Base-by-base conservation (phyloP, 2,797 vertebrate genomes). In the Heterohyrax brucei region DNA sequence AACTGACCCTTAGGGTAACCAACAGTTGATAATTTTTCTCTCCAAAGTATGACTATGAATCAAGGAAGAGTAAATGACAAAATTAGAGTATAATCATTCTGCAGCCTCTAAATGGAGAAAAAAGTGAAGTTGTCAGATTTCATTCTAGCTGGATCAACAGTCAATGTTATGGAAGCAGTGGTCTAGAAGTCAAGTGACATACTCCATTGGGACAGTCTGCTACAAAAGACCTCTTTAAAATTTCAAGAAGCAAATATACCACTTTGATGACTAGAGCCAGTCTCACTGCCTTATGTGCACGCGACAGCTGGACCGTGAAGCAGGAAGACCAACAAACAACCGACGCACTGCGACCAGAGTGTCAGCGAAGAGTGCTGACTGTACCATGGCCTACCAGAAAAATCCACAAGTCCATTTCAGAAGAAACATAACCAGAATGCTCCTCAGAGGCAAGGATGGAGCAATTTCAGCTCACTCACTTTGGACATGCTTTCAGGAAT, bases 81-180 rank as follows among this genome's bases (percentile, higher is more conserved):
- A 26, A 10, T 0, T 1, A 19, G 4, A 19, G 14, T 3, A 30
- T 24, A 7, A 10, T 33, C 56, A 16, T 1, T 26, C 8, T 46
- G 12, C 13, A 7, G 2, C 7, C 16, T n/a, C 21, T 19, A 5
- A 39, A 39, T 72, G 68, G 68, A 72, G 68, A 72, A 72, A 33
- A 72, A 72, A 72, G 8, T 39, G 68, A 39, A 72, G n/a, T 7
- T 72, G 68, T 21, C 18, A 72, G n/a, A 39, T 39, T 72, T 72
- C n/a, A 70, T 33, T 33, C 68, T 70, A 70, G 30, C 33, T 70
- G n/a, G n/a, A 26, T 70, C 68, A n/a, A n/a, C 68, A 72, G 21
- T 72, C 68, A 33, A 39, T 39, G n/a, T 39, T 18, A 2, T 72
- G n/a, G n/a, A 68, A 72, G 68, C 68, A 72, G 7, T n/a, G 6